A percentile compares a stretch with the other conserved stretches of the same genome.
Evolutionary conservation across 2,888 invertebrate genomes (phyloP).

Genomic region (Agrilus mali): DNA sequence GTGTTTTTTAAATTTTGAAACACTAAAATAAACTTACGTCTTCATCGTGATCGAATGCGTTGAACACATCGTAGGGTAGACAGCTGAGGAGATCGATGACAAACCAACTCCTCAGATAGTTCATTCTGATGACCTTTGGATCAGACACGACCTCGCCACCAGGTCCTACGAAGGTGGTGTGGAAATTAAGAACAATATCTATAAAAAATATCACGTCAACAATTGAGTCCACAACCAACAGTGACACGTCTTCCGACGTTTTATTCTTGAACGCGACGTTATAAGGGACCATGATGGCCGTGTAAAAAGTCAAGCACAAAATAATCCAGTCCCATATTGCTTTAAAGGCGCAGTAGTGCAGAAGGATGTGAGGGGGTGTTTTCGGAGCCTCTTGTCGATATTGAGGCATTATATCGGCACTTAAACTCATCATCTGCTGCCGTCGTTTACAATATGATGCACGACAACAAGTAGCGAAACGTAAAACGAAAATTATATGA

Average conservation of each 20-base stretch:
- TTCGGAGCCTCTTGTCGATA: constrained; percentile 99
- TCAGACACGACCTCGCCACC: constrained; percentile 96
- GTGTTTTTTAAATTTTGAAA: too few species aligned
- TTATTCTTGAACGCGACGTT: constrained; percentile 99
- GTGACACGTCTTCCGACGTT: constrained; percentile 90
- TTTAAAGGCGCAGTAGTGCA: constrained; percentile 99
- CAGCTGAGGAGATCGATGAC: constrained; percentile 97
- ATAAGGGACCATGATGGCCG: constrained; percentile 92
- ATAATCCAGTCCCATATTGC: constrained; percentile 99
- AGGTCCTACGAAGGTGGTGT: constrained; percentile 98
- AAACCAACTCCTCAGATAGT: constrained; percentile 99
- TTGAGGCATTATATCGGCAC: constrained; percentile 95
- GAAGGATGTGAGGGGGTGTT: constrained; percentile 97
- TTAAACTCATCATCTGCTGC: constrained; percentile 86
- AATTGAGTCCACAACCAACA: constrained; percentile 92
- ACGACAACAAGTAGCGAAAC: constrained; percentile 1
- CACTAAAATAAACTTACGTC: constrained; percentile 50
- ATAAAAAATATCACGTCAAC: constrained; percentile 99
- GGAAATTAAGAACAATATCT: constrained; percentile 99
- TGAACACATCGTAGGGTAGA: constrained; percentile 99
- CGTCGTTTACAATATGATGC: neutral
- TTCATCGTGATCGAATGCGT: constrained; percentile 99
- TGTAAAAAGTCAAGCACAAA: constrained; percentile 98
- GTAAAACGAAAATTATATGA: constrained; percentile 5
- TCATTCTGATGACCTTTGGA: constrained; percentile 95